phyloP scores from a whole-genome alignment of 2,113 vertebrate species.

The Bufo bufo region DNA sequence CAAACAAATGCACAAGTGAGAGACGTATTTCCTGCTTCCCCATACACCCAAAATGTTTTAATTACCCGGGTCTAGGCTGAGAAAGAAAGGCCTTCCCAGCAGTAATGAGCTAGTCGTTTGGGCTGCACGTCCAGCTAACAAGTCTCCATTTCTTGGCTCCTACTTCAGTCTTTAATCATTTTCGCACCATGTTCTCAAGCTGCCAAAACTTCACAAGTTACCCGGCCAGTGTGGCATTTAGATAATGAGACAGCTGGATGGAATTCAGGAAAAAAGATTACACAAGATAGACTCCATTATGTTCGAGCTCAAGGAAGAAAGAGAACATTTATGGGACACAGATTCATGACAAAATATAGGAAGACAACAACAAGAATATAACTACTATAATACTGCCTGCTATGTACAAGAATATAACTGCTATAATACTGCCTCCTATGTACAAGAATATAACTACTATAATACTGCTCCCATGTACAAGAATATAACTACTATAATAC shows the following conservation, averaged over 20 bases:
- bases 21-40: not conserved
- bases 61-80: not conserved
- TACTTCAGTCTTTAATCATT: not conserved
- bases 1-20: not conserved
- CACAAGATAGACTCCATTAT: not conserved
- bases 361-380: not conserved
- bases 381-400: not conserved
- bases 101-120: not conserved
- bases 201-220: slow-evolving; percentile 22
- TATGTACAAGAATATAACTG: no score
- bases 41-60: slow-evolving; percentile 4
- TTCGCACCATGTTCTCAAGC: not conserved
- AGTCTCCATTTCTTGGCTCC: not conserved
- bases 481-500: no score
- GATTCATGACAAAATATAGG: not conserved
- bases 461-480: no score
- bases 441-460: no score
- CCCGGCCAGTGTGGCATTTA: not conserved
- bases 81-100: not conserved
- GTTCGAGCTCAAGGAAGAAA: not conserved
- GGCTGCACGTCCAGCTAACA: not conserved
- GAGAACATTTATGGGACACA: not conserved
- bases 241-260: not conserved
- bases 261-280: not conserved
- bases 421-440: no score